Evolutionary conservation across 2,113 vertebrate species (phyloP).

Genomic region (Cyanoramphus novaezelandiae): DNA sequence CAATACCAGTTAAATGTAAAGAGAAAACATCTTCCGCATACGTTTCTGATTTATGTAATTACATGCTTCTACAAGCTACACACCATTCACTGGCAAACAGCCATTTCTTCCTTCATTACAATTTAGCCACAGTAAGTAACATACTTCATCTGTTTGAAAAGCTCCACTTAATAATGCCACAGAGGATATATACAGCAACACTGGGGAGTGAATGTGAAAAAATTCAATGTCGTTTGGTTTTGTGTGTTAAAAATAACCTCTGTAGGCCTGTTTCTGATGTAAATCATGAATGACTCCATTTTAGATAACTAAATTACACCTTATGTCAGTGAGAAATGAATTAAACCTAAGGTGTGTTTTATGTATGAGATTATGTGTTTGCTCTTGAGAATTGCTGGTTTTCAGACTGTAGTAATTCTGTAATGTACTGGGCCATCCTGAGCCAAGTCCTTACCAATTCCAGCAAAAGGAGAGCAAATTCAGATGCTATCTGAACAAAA

Average conservation of each 20-base stretch:
- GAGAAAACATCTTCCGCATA: slow-evolving; percentile 72
- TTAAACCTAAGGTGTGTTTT: slow-evolving; percentile 9
- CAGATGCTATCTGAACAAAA: neutral
- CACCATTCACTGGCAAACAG: slow-evolving; percentile 64
- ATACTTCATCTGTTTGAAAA: slow-evolving; percentile 57
- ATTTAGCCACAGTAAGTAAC: slow-evolving; percentile 44
- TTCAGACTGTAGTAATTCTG: slow-evolving; percentile 10
- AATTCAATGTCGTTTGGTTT: slow-evolving; percentile 18
- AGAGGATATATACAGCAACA: neutral
- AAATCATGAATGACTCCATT: slow-evolving; percentile 27
- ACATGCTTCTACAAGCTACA: slow-evolving; percentile 69
- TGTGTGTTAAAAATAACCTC: slow-evolving; percentile 46
- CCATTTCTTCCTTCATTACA: slow-evolving; percentile 61
- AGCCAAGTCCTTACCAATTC: neutral
- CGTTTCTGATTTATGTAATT: slow-evolving; percentile 75
- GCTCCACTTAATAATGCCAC: slow-evolving; percentile 45
- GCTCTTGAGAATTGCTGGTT: slow-evolving; percentile 18
- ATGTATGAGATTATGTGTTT: slow-evolving; percentile 14
- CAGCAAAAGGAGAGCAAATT: neutral
- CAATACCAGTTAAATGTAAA: slow-evolving; percentile 64
- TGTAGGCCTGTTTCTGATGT: neutral
- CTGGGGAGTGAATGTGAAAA: slow-evolving; percentile 20
- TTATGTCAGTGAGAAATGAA: slow-evolving; percentile 33
- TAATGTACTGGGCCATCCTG: neutral
- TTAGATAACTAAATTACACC: slow-evolving; percentile 55